Base-by-base conservation (phyloP, 1,140 invertebrate species). In the Platorchestia sp. region DNA sequence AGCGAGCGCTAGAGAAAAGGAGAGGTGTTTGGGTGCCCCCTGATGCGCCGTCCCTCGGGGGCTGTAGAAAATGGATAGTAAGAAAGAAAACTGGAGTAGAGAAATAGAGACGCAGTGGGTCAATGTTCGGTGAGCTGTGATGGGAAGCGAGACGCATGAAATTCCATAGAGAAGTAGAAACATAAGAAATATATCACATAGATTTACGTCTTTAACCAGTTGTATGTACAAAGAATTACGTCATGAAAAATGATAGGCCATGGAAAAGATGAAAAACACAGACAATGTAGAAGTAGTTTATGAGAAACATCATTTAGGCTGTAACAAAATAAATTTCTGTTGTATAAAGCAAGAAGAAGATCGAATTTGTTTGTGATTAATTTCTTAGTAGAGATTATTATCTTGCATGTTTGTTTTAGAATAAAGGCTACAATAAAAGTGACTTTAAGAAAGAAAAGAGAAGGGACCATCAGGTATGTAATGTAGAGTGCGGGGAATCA, bases 1-100 rank as follows among this genome's bases (percentile, higher is more conserved):
- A 43, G 22, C 45, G 87, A 95, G 95, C 95, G 89, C 95, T 95
- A 90, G 45, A 95, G 45, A 90, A 51, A 95, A 27, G 86, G 22
- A 95, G 51, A 41, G 41, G 43, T 43, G 87, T 89, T 89, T 89
- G n/a, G 87, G 87, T 89, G 87, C 41, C 87, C 87, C 43, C 87
- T 44, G 27, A 89, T 19, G 43, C 36, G 5, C 41, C 59, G 47
- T 27, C 10, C 27, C 27, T 75, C 59, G 27, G 59, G 59, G 59
- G 59, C 59, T 22, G 59, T 19, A 75, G 59, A 75, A 75, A 75
- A 75, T 75, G 59, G 36, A 75, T 22, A 1, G 36, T 27, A 75
- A 3, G 59, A 75, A 75, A 10, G 59, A 75, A 75, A 75, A 75
- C 59, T 14, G 27, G 59, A 10, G 59, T 22, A 27, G 14, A 27